Conservation (phyloP, 2,113 vertebrate species). For the Sphyrna mokarran region DNA sequence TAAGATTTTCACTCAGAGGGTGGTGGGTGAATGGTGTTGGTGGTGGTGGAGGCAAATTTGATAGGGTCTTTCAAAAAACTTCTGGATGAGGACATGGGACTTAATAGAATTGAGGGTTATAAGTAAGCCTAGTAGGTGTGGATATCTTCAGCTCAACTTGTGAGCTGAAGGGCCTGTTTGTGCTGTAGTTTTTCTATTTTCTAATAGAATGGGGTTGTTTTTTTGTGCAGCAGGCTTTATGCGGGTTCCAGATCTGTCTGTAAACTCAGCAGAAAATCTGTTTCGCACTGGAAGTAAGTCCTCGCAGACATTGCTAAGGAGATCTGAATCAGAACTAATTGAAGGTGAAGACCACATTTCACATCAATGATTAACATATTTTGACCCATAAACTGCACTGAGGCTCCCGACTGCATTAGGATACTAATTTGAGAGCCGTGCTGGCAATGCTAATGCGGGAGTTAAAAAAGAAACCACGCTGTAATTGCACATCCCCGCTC, state of each 20-base stretch:
- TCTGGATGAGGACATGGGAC: too few relatives aligned
- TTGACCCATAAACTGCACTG: slow-evolving; percentile 28
- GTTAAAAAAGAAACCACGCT: neutral
- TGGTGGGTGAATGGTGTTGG: too few relatives aligned
- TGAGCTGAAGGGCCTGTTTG: too few relatives aligned
- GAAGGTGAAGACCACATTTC: neutral
- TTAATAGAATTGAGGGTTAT: neutral
- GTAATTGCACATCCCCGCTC: neutral
- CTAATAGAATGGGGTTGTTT: neutral
- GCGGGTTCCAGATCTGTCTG: neutral
- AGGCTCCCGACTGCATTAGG: slow-evolving; percentile 11
- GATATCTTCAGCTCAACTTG: too few relatives aligned
- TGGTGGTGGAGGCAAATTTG: too few relatives aligned
- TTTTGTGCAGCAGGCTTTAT: neutral
- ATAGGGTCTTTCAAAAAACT: too few relatives aligned
- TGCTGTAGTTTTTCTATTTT: too few relatives aligned
- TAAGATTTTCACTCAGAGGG: too few relatives aligned
- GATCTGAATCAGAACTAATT: slow-evolving; percentile 12
- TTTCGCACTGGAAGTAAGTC: neutral
- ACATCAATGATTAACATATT: slow-evolving; percentile 31
- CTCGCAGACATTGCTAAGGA: neutral
- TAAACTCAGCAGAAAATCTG: neutral
- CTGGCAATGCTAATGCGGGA: slow-evolving; percentile 7
- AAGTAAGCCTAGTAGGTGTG: too few relatives aligned
- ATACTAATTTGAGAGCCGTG: neutral